Evolutionary conservation across 2,113 vertebrate species (phyloP).

Genomic region (Mesitornis unicolor): DNA sequence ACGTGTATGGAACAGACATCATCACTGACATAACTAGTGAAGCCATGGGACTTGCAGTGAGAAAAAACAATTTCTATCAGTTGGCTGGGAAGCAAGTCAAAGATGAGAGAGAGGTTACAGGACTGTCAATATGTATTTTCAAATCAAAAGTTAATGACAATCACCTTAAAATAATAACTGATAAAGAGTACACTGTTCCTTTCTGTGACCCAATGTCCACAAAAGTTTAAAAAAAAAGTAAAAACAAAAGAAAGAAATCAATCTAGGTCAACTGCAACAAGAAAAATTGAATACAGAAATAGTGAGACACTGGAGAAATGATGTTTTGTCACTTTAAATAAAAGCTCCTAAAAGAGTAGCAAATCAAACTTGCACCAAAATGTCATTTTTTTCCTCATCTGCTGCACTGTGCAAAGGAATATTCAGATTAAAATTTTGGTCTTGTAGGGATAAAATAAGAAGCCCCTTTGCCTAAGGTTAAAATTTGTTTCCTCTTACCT

Average conservation of each 20-base stretch:
- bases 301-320: background rate
- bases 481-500: slow-evolving; percentile 74
- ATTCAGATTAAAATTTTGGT: background rate
- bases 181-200: background rate
- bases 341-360: background rate
- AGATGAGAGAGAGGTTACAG: background rate
- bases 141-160: background rate
- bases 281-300: background rate
- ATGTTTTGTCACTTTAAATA: background rate
- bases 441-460: background rate
- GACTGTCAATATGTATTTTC: background rate
- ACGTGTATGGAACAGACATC: background rate
- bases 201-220: background rate
- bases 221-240: background rate
- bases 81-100: background rate
- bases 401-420: background rate
- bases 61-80: background rate
- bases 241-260: background rate
- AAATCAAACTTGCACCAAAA: background rate
- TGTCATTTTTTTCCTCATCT: background rate
- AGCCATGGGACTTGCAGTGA: background rate
- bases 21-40: background rate
- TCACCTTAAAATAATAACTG: background rate
- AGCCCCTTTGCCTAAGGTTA: background rate
- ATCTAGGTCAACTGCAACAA: background rate